Evolutionary conservation across 35 echinoderm and acorn worm species (phyloP), one percentile per base, ranked within the genome.

Genomic region (Acanthaster planci): DNA sequence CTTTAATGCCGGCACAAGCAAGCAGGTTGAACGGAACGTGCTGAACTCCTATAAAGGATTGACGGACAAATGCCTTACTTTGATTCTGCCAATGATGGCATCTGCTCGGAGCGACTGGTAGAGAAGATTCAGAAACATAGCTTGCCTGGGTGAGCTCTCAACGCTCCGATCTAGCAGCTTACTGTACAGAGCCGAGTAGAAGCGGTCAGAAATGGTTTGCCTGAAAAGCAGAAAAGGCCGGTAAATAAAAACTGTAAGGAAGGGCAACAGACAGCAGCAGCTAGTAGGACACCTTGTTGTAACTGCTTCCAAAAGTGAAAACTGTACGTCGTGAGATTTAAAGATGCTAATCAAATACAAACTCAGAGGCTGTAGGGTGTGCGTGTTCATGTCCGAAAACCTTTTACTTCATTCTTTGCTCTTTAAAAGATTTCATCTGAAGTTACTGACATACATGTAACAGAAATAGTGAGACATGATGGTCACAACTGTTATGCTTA

Each of bases 51-150:
- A n/a, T n/a, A 59, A 57, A 8, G 18, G 56, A n/a, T n/a, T 18
- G 19, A 59, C 7, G 5, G 56, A n/a, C 19, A 53, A 57, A 52
- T 55, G 34, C 29, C 50, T 55, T 87, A 97, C 96, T 80, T 91
- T 99, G 58, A 94, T 76, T 89, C 96, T 99, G 35, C 88, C 91
- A 0, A 91, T 17, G 35, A 87, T 72, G 38, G 60, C 79, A 60
- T 99, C 96, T 50, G 59, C 92, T 85, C 89, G 94, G 17, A 92
- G 77, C 8, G 92, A 86, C 82, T 94, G 88, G 82, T 76, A 94
- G 78, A 94, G 79, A 30, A 99, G 79, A 68, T 99, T 94, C 21
- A 99, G 86, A 78, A 99, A 94, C 96, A 99, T 99, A 29, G 96
- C 85, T 57, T 94, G 91, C 29, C 87, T 55, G 60, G 92, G 85